These are phyloP conservation scores for Dryomyza anilis DNA, from an alignment of 2,888 invertebrate genomes.

Conservation along the genomic window DNA sequence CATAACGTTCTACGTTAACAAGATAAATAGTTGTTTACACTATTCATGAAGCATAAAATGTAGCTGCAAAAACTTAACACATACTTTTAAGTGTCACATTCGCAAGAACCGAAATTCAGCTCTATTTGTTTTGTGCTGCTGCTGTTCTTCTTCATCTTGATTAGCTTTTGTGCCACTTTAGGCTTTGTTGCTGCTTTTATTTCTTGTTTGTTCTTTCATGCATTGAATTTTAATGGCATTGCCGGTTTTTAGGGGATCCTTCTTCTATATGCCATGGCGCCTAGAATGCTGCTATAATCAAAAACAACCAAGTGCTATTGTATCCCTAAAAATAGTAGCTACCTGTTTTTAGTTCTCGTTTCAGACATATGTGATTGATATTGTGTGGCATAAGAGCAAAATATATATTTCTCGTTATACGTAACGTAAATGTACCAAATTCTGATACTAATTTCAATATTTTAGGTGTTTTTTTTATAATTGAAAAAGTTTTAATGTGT, in stretches of 20 bases:
- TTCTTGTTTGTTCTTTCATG: not conserved
- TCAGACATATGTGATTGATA: not conserved
- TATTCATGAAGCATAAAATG: not conserved
- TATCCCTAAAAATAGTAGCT: no score
- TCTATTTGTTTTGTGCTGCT: not conserved
- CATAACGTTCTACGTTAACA: slow-evolving; percentile 21
- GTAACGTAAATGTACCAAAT: no score
- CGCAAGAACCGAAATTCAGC: not conserved
- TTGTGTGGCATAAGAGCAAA: not conserved
- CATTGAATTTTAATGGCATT: slow-evolving; percentile 1
- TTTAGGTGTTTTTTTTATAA: no score
- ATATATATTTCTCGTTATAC: no score
- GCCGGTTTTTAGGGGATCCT: not conserved
- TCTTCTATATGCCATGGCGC: not conserved
- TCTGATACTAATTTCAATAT: no score
- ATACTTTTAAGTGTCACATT: not conserved
- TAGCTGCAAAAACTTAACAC: not conserved
- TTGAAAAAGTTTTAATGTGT: no score
- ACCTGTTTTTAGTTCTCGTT: not conserved
- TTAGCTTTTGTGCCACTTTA: not conserved
- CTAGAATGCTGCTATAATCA: no score
- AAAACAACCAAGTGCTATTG: no score
- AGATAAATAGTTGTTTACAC: slow-evolving; percentile 23
- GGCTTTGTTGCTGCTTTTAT: not conserved
- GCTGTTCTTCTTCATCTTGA: not conserved